Percentiles rank a stretch among this genome's conserved stretches.
Evolutionary conservation across 2,113 vertebrate species (phyloP).

Genomic region (Pseudopodoces humilis): DNA sequence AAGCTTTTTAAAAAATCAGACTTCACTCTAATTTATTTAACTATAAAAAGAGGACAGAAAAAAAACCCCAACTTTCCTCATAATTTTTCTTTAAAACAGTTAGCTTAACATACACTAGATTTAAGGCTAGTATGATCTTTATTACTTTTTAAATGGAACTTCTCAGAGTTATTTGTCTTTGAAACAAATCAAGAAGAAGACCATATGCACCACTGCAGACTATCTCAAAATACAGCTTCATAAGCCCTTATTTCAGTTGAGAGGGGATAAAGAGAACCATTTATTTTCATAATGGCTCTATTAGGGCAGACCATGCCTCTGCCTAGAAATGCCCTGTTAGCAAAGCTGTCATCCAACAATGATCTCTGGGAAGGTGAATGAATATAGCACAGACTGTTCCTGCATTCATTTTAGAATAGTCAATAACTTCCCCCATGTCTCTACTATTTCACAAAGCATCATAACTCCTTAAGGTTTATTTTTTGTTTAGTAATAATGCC

Average conservation of each 20-base stretch:
- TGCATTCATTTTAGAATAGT: slow-evolving; percentile 56
- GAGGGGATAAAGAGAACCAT: slow-evolving; percentile 70
- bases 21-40: not conserved
- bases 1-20: not conserved
- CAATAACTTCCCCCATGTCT: slow-evolving; percentile 48
- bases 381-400: slow-evolving; percentile 39
- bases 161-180: slow-evolving; percentile 46
- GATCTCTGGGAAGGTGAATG: slow-evolving; percentile 57
- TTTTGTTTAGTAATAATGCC: slow-evolving; percentile 57
- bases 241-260: slow-evolving; percentile 57
- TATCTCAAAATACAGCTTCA: slow-evolving; percentile 60
- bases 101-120: not conserved
- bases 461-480: slow-evolving; percentile 66
- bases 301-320: slow-evolving; percentile 65
- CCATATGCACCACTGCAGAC: slow-evolving; percentile 18
- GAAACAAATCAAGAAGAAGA: slow-evolving; percentile 42
- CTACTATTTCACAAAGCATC: slow-evolving; percentile 68
- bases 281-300: slow-evolving; percentile 74
- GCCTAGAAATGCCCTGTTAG: slow-evolving; percentile 74
- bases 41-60: not conserved
- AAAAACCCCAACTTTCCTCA: not conserved
- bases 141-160: slow-evolving; percentile 39
- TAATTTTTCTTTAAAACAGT: not conserved
- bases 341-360: slow-evolving; percentile 70
- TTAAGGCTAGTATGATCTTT: slow-evolving; percentile 23